Conservation (phyloP, 2,113 vertebrate genomes). For the Trematomus loennbergii region DNA sequence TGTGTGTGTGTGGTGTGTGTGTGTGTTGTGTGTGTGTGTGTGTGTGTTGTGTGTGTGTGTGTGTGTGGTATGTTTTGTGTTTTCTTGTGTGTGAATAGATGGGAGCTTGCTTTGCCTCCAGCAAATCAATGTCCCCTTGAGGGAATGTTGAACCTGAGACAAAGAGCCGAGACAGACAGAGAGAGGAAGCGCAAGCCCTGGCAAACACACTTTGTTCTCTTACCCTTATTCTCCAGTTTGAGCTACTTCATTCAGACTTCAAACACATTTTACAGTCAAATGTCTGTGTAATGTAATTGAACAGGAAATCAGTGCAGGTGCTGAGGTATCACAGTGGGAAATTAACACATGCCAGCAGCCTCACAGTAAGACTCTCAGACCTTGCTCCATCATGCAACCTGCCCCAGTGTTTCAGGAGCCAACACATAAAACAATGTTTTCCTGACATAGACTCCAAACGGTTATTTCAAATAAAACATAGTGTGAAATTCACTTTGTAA, state of each 20-base stretch:
- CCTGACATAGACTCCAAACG: not conserved
- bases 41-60: not conserved
- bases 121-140: constrained; percentile 77
- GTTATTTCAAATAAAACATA: not conserved
- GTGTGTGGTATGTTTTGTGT: constrained; percentile 19
- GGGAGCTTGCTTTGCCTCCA: constrained; percentile 72
- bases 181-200: constrained; percentile 57
- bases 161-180: constrained; percentile 57
- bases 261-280: constrained; percentile 18
- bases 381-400: constrained; percentile 18
- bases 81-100: constrained; percentile 55
- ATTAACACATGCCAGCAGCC: constrained; percentile 50
- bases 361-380: constrained; percentile 7
- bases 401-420: not conserved
- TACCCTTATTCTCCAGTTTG: constrained; percentile 36
- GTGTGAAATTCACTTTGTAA: constrained; percentile 9
- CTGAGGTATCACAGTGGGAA: constrained; percentile 38
- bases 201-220: constrained; percentile 61
- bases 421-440: not conserved
- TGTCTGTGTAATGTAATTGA: constrained; percentile 32
- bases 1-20: constrained; percentile 10
- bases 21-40: not conserved
- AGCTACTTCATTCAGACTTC: constrained; percentile 19
- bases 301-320: constrained; percentile 28
- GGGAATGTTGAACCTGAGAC: constrained; percentile 71